Percentiles rank a stretch among this genome's conserved stretches.
phyloP scores from a whole-genome alignment of 2,888 invertebrate genomes.

The Eilema depressum region DNA sequence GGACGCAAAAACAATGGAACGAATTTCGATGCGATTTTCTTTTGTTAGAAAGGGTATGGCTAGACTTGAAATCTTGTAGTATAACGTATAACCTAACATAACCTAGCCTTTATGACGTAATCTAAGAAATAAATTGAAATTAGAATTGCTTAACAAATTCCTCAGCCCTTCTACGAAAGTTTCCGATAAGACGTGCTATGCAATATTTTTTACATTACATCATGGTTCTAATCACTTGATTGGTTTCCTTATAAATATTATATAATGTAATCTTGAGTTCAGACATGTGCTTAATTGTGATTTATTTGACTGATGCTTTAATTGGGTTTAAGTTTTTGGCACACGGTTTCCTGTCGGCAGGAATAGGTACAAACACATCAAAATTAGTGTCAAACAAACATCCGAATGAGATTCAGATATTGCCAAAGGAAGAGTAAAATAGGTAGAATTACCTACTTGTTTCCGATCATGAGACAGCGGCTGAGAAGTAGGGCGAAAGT shows the following conservation, averaged over 20 bases:
- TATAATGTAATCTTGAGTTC: constrained; percentile 33
- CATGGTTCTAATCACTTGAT: constrained; percentile 26
- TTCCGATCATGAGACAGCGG: neutral
- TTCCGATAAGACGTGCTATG: constrained; percentile 28
- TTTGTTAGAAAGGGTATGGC: no score
- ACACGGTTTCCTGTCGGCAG: neutral
- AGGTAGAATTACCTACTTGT: neutral
- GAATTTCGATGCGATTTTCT: no score
- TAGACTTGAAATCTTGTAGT: no score
- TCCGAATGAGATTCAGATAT: neutral
- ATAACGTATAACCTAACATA: no score
- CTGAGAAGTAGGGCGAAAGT: neutral
- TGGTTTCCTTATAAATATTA: constrained; percentile 24
- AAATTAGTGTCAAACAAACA: neutral
- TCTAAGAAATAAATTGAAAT: constrained; percentile 42
- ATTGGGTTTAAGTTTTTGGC: neutral
- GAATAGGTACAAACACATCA: neutral
- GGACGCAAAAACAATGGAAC: no score
- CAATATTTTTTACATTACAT: constrained; percentile 35
- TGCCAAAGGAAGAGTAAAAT: neutral
- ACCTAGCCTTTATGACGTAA: neutral
- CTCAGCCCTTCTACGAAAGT: constrained; percentile 51
- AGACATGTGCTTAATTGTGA: constrained; percentile 29
- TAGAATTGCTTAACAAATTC: constrained; percentile 49
- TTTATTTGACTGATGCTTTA: constrained; percentile 24